phyloP scores from a whole-genome alignment of 1,140 invertebrate species.

The Drosophila kohkoa region DNA sequence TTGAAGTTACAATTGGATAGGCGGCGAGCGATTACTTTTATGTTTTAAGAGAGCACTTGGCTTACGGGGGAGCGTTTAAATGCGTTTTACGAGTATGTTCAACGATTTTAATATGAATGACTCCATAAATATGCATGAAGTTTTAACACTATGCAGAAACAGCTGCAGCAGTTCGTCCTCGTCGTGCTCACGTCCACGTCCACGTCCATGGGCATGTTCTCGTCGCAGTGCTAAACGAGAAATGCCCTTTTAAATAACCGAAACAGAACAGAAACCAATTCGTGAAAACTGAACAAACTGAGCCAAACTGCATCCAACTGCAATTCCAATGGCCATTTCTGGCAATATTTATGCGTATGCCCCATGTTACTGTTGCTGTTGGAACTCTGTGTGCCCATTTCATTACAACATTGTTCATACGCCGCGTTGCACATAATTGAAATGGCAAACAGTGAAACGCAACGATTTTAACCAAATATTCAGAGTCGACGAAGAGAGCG shows the following conservation, averaged over 20 bases:
- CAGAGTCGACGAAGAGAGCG: conserved; percentile 36
- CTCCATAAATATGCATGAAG: conserved; percentile 83
- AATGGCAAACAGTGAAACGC: conserved; percentile 83
- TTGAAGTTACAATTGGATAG: conserved; percentile 32
- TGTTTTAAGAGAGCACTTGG: conserved; percentile 36
- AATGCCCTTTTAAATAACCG: conserved; percentile 79
- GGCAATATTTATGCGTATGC: conserved; percentile 55
- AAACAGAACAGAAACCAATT: conserved; percentile 66
- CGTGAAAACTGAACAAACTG: conserved; percentile 48
- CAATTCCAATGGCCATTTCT: conserved; percentile 45
- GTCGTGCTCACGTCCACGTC: background rate
- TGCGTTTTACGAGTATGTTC: conserved; percentile 64
- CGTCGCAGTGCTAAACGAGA: conserved; percentile 45
- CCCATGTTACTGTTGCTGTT: conserved; percentile 17
- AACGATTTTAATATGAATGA: conserved; percentile 81
- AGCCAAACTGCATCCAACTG: conserved; percentile 41
- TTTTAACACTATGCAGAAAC: conserved; percentile 81
- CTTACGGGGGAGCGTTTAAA: conserved; percentile 61
- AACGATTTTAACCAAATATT: conserved; percentile 78
- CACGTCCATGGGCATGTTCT: background rate
- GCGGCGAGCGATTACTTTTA: conserved; percentile 39
- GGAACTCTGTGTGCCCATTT: conserved; percentile 64
- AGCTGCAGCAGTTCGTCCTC: conserved; percentile 50
- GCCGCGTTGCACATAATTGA: conserved; percentile 82
- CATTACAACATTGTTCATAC: conserved; percentile 82